Conservation (phyloP, 2,888 invertebrate genomes). For the Crocallis elinguaria region DNA sequence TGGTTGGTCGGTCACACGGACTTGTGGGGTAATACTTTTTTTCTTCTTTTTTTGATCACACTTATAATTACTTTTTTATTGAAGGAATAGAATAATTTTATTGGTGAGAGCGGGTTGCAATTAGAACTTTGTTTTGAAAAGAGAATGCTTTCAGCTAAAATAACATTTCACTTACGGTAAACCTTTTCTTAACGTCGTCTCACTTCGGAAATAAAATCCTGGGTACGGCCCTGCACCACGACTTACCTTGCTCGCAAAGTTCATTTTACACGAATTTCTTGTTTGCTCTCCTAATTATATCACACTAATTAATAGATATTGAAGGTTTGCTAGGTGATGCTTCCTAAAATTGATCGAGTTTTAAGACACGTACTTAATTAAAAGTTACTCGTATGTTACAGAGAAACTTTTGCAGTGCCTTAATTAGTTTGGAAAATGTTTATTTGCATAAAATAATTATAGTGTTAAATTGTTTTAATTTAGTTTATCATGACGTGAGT, state of each 20-base stretch:
- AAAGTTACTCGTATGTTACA: conserved; percentile 16
- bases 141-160: no score
- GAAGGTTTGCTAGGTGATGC: conserved; percentile 30
- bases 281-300: conserved; percentile 55
- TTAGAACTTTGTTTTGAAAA: no score
- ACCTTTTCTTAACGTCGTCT: no score
- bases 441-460: background rate
- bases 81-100: no score
- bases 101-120: no score
- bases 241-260: conserved; percentile 66
- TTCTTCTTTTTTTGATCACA: no score
- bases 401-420: conserved; percentile 9
- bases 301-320: conserved; percentile 49
- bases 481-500: background rate
- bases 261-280: conserved; percentile 62
- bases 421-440: background rate
- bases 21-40: no score
- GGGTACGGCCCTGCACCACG: background rate
- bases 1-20: no score
- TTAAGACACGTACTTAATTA: conserved; percentile 23
- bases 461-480: background rate
- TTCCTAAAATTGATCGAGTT: conserved; percentile 26
- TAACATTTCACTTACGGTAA: no score
- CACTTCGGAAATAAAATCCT: background rate
- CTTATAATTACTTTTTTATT: no score